phyloP scores from a whole-genome alignment of 2,797 vertebrate genomes.

The Pampus argenteus region DNA sequence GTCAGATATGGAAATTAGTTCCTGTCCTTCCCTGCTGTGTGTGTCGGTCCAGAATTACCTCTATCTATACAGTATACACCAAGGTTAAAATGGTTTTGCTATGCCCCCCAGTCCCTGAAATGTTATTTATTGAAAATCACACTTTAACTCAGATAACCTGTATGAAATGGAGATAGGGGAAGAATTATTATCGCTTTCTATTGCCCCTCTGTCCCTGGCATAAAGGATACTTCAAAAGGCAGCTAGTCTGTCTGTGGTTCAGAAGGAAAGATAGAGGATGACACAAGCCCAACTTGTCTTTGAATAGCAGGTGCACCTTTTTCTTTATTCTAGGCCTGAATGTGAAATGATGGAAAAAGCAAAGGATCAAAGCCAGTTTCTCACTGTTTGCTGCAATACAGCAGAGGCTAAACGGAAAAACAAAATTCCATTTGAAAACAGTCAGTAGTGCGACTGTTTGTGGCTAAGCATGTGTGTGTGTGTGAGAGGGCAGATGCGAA shows the following conservation, averaged over 20 bases:
- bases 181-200: conserved; percentile 56
- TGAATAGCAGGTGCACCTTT: conserved; percentile 79
- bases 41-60: conserved; percentile 43
- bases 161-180: conserved; percentile 69
- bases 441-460: conserved; percentile 47
- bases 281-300: conserved; percentile 75
- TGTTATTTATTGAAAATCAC: conserved; percentile 64
- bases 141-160: conserved; percentile 62
- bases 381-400: conserved; percentile 58
- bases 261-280: conserved; percentile 68
- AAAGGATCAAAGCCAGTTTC: conserved; percentile 78
- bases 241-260: conserved; percentile 68
- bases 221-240: conserved; percentile 79
- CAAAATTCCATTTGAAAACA: conserved; percentile 66
- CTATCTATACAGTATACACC: conserved; percentile 37
- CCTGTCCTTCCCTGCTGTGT: conserved; percentile 27
- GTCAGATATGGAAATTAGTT: conserved; percentile 66
- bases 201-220: conserved; percentile 55
- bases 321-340: conserved; percentile 70
- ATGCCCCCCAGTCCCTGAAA: conserved; percentile 26
- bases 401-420: conserved; percentile 66
- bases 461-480: conserved; percentile 35
- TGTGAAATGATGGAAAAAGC: conserved; percentile 66
- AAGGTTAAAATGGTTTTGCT: conserved; percentile 53
- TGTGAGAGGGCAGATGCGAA: conserved; percentile 38